These are phyloP conservation scores for Ceriagrion tenellum DNA, from an alignment of 2,888 invertebrate genomes.

Conservation along the genomic window DNA sequence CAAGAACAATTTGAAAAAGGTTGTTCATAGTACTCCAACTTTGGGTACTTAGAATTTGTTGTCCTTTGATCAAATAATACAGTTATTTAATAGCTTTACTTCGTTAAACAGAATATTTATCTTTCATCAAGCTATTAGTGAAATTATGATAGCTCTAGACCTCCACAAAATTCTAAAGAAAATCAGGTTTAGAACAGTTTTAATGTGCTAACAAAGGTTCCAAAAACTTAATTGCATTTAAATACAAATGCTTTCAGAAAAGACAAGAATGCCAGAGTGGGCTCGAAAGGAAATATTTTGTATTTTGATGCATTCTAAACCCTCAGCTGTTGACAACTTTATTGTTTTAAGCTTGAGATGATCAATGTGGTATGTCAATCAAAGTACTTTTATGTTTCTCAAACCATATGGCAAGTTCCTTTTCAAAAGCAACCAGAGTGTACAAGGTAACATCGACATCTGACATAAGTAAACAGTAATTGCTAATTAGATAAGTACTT, in stretches of 20 bases:
- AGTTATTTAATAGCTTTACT: background rate
- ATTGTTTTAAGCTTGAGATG: background rate
- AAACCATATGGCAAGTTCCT: background rate
- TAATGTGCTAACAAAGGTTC: background rate
- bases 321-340: background rate
- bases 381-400: conserved; percentile 17
- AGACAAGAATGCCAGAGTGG: background rate
- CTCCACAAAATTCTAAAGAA: conserved; percentile 25
- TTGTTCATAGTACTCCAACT: background rate
- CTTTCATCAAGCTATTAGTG: background rate
- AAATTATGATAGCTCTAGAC: conserved; percentile 4
- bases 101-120: background rate
- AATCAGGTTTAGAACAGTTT: background rate
- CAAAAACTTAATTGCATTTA: background rate
- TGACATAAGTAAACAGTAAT: background rate
- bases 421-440: background rate
- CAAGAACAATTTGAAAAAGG: background rate
- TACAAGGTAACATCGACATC: background rate
- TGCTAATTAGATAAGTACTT: background rate
- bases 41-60: background rate
- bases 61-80: background rate
- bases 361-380: background rate
- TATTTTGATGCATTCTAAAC: background rate
- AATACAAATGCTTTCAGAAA: background rate
- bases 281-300: background rate